These are phyloP conservation scores for Cacoxenus indagator DNA, from an alignment of 2,888 invertebrate genomes.

Conservation along the genomic window DNA sequence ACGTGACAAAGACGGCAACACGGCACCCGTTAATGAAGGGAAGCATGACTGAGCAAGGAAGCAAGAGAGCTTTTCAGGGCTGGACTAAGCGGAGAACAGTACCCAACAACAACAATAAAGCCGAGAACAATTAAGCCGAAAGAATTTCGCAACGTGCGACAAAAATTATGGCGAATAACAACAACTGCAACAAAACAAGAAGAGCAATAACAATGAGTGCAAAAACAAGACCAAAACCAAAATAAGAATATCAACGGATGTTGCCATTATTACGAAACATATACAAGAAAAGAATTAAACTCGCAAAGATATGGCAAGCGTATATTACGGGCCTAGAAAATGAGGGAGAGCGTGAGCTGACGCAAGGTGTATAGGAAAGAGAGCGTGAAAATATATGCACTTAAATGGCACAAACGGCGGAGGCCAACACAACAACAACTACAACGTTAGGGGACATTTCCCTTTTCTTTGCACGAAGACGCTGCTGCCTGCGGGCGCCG, in stretches of 20 bases:
- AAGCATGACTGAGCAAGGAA: constrained; percentile 19
- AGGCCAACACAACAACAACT: no score
- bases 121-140: neutral
- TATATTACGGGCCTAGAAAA: no score
- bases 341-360: no score
- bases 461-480: constrained; percentile 42
- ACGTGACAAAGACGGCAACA: no score
- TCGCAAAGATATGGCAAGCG: constrained; percentile 3
- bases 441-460: no score
- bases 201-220: neutral
- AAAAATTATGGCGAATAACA: neutral
- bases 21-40: no score
- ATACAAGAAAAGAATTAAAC: constrained; percentile 49
- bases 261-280: constrained; percentile 60
- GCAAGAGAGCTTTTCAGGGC: constrained; percentile 2
- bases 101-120: constrained; percentile 28
- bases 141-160: constrained; percentile 12
- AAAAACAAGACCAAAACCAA: neutral
- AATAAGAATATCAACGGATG: constrained; percentile 43
- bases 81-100: neutral
- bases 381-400: no score
- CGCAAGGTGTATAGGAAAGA: neutral
- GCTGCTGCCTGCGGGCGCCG: neutral
- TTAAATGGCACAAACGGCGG: no score
- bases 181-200: neutral